Conservation (phyloP, 1,140 invertebrate species). For the Gonioctena quinquepunctata region DNA sequence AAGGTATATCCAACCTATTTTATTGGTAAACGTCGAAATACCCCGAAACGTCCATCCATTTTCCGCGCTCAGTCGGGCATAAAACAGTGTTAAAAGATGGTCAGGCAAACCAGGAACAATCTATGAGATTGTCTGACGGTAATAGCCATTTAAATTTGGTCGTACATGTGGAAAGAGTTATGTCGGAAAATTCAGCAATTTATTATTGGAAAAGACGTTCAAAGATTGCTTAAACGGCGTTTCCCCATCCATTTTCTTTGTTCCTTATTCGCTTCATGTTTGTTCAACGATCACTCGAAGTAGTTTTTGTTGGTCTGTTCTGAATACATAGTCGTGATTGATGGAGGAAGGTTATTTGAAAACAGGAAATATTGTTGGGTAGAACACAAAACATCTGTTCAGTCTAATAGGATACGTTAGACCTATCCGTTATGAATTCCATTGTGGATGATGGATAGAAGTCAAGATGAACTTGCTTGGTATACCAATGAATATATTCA, state of each 20-base stretch:
- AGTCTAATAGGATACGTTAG: too few relatives aligned
- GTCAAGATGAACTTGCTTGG: too few relatives aligned
- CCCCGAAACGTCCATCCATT: not conserved
- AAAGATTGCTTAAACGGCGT: not conserved
- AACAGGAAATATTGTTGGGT: too few relatives aligned
- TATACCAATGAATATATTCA: too few relatives aligned
- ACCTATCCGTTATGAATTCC: too few relatives aligned
- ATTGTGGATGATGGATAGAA: too few relatives aligned
- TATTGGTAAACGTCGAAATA: not conserved
- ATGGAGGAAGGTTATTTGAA: too few relatives aligned
- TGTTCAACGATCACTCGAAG: too few relatives aligned
- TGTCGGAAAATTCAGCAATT: conserved; percentile 11
- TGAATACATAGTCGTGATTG: too few relatives aligned
- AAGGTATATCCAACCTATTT: not conserved
- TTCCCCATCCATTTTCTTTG: not conserved
- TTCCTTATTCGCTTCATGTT: not conserved
- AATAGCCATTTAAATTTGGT: conserved; percentile 21
- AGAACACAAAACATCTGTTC: too few relatives aligned
- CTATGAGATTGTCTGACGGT: conserved; percentile 1
- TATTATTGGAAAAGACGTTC: conserved; percentile 2
- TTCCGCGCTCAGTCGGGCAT: not conserved
- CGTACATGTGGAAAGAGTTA: conserved; percentile 19
- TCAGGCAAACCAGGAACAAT: conserved; percentile 9
- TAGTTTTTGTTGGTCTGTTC: too few relatives aligned
- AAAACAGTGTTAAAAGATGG: conserved; percentile 17